Conservation (phyloP, 2,888 invertebrate species). For the Tiliacea aurago region DNA sequence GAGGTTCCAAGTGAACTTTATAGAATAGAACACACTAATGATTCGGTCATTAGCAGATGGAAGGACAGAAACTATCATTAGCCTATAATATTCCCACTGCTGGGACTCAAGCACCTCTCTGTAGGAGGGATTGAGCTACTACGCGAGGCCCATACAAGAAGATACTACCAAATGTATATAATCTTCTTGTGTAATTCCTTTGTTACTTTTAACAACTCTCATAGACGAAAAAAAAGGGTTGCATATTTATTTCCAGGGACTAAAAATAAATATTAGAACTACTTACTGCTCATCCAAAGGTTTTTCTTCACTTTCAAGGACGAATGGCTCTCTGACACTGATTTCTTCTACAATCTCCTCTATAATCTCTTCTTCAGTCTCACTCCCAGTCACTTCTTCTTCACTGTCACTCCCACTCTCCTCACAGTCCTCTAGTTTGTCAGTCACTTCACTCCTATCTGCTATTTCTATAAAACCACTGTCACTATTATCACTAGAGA, state of each 20-base stretch:
- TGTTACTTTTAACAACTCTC: neutral
- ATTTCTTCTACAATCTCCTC: conserved; percentile 72
- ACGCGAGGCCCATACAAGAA: neutral
- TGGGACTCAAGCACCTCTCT: too few species aligned
- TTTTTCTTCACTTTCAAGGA: conserved; percentile 15
- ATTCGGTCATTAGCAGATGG: neutral
- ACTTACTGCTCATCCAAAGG: conserved; percentile 61
- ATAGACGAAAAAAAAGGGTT: neutral
- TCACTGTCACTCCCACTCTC: conserved; percentile 76
- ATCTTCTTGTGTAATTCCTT: neutral
- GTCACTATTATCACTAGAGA: conserved; percentile 88
- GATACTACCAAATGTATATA: too few species aligned
- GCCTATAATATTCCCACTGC: neutral
- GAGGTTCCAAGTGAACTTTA: neutral
- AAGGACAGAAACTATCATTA: neutral
- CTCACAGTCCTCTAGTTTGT: conserved; percentile 60
- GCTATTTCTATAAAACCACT: conserved; percentile 87
- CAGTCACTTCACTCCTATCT: conserved; percentile 79
- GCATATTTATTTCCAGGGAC: neutral
- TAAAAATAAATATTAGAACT: neutral
- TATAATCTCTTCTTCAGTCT: conserved; percentile 73
- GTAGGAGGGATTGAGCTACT: neutral
- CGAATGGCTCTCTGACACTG: conserved; percentile 48
- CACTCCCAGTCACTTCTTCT: conserved; percentile 74
- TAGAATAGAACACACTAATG: neutral